A percentile compares a stretch with the other conserved stretches of the same genome.
These are phyloP conservation scores for Neodon shergylaensis DNA, from an alignment of 2,113 vertebrate species.

Conservation along the genomic window DNA sequence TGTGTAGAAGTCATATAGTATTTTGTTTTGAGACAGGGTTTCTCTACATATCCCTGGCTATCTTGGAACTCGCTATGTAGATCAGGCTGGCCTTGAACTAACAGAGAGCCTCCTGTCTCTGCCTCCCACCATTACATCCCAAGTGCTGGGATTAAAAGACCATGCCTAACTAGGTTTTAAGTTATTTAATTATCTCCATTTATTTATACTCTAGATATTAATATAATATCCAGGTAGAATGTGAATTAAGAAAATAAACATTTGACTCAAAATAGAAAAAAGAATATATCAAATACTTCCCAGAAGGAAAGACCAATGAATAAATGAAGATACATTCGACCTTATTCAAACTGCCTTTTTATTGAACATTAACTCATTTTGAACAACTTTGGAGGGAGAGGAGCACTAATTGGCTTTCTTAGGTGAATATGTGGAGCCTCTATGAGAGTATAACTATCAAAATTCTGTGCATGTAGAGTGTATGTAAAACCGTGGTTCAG, in stretches of 20 bases:
- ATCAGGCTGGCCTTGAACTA: neutral
- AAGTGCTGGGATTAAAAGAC: neutral
- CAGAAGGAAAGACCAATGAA: conserved; percentile 14
- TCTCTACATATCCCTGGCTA: neutral
- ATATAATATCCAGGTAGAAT: conserved; percentile 7
- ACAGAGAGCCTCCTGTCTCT: neutral
- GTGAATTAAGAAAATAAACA: conserved; percentile 25
- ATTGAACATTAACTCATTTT: neutral
- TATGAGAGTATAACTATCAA: neutral
- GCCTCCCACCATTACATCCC: neutral
- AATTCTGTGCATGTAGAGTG: neutral
- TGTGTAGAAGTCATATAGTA: neutral
- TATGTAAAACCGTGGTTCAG: neutral
- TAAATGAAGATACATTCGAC: conserved; percentile 7
- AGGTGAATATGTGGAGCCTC: neutral
- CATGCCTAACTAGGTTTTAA: neutral
- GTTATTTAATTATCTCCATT: neutral
- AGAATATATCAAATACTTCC: conserved; percentile 1
- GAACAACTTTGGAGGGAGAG: neutral
- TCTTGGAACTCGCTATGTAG: neutral
- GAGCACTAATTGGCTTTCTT: neutral
- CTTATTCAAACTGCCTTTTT: conserved; percentile 9
- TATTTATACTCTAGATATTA: neutral
- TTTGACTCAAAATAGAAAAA: conserved; percentile 44
- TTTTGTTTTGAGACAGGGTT: neutral